Percentiles rank a stretch among this genome's conserved stretches.
Conservation (phyloP, 2,888 invertebrate genomes). For the Papilio protenor region DNA sequence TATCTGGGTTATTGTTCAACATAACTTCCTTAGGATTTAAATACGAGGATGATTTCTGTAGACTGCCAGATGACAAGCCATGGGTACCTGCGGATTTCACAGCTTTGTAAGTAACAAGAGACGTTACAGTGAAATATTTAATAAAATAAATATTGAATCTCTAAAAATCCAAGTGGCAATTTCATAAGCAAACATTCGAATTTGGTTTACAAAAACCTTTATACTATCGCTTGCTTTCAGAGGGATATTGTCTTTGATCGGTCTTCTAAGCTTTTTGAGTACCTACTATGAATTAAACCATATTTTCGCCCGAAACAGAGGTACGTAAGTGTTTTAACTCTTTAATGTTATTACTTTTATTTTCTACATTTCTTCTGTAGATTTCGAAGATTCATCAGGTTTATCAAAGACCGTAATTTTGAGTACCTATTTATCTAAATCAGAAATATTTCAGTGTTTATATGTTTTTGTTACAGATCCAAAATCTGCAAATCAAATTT, state of each 20-base stretch:
- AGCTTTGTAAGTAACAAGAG: conserved; percentile 63
- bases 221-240: conserved; percentile 44
- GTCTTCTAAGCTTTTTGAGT: conserved; percentile 59
- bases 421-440: no score
- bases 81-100: conserved; percentile 71
- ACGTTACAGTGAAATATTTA: not conserved
- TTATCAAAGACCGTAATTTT: no score
- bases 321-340: conserved; percentile 48
- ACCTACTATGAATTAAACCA: conserved; percentile 62
- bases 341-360: no score
- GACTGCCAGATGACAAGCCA: conserved; percentile 71
- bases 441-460: no score
- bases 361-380: no score
- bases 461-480: conserved; percentile 32
- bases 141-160: no score
- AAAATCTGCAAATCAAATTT: conserved; percentile 51
- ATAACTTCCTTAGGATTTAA: conserved; percentile 51
- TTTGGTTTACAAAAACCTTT: not conserved
- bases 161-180: no score
- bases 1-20: conserved; percentile 55
- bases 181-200: not conserved
- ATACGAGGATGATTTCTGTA: conserved; percentile 62
- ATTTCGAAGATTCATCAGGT: no score
- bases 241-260: conserved; percentile 54
- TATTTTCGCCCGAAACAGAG: conserved; percentile 54